A percentile compares a stretch with the other conserved stretches of the same genome.
phyloP scores from a whole-genome alignment of 2,797 vertebrate species.

The Pempheris klunzingeri region DNA sequence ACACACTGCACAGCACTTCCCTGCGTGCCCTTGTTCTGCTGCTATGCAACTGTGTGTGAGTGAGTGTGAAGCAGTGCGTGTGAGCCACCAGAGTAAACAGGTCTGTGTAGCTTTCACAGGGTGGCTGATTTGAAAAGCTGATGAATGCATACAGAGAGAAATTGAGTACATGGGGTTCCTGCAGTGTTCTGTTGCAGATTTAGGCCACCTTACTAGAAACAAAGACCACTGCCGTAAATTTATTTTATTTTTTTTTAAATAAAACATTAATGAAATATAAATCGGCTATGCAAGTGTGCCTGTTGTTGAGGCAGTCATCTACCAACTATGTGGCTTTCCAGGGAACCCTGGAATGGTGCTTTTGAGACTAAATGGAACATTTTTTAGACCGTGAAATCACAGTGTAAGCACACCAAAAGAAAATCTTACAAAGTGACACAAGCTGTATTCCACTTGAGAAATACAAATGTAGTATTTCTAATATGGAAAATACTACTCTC shows the following conservation, averaged over 20 bases:
- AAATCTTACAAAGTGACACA: not conserved
- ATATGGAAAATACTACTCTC: not conserved
- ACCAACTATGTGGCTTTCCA: not conserved
- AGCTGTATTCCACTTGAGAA: not conserved
- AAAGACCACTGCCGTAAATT: not conserved
- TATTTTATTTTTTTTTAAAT: not conserved
- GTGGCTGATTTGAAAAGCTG: constrained; percentile 25
- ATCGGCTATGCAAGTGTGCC: not conserved
- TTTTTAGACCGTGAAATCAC: not conserved
- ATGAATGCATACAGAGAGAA: not conserved
- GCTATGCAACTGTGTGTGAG: constrained; percentile 51
- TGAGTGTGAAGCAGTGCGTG: not conserved
- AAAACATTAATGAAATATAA: not conserved
- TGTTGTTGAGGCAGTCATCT: not conserved
- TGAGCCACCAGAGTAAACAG: constrained; percentile 42
- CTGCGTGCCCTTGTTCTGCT: constrained; percentile 54
- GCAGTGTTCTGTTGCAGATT: not conserved
- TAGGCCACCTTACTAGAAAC: not conserved
- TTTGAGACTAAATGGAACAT: not conserved
- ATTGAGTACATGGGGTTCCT: constrained; percentile 2
- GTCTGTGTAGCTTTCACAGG: constrained; percentile 41
- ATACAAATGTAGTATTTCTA: not conserved
- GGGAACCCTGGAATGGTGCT: not conserved
- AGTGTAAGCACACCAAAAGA: not conserved
- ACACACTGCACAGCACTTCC: constrained; percentile 56